Evolutionary conservation across 2,888 invertebrate species (phyloP).

Genomic region (Melitaea athalia): DNA sequence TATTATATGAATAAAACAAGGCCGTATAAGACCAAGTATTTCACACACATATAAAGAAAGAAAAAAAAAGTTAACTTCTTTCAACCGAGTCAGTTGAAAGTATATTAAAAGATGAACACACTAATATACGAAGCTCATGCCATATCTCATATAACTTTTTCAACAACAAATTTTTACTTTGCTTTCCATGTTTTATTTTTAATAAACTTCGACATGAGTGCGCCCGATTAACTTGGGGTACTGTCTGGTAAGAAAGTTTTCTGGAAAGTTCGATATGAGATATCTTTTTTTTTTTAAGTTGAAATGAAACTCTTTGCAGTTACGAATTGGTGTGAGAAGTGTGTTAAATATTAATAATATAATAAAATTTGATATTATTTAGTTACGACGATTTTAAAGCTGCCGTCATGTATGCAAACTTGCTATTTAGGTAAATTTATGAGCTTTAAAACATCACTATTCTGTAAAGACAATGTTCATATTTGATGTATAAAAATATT

Average conservation of each 20-base stretch:
- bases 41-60: not conserved
- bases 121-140: conserved; percentile 7
- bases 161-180: conserved; percentile 8
- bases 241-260: conserved; percentile 50
- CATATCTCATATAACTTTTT: conserved; percentile 10
- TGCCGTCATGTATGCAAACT: too few species aligned
- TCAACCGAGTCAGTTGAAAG: conserved; percentile 1
- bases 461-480: too few species aligned
- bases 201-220: conserved; percentile 38
- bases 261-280: conserved; percentile 43
- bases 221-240: conserved; percentile 48
- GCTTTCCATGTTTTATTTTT: conserved; percentile 20
- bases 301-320: conserved; percentile 13
- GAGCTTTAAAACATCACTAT: too few species aligned
- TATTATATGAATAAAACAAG: not conserved
- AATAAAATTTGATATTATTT: too few species aligned
- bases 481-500: too few species aligned
- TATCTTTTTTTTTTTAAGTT: conserved; percentile 24
- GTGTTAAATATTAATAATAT: not conserved
- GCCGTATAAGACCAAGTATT: not conserved
- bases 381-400: too few species aligned
- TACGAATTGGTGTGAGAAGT: not conserved
- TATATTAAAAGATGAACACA: conserved; percentile 11
- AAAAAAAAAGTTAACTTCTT: conserved; percentile 1
- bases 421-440: too few species aligned